These are phyloP conservation scores for Lophius americanus DNA, from an alignment of 2,797 vertebrate genomes.

Conservation along the genomic window DNA sequence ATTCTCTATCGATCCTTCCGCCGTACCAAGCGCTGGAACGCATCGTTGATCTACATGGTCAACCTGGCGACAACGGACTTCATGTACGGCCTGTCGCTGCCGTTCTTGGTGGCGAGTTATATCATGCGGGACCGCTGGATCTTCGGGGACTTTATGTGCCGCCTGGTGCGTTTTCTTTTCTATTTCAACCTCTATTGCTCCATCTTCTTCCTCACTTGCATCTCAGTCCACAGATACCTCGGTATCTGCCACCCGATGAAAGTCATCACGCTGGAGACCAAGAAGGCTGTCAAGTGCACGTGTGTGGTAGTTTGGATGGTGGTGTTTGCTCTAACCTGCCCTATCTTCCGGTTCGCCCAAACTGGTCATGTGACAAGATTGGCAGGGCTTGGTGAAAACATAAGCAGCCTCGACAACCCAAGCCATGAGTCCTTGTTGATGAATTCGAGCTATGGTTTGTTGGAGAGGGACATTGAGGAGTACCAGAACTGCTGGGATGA, in stretches of 20 bases:
- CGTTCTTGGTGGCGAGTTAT: constrained; percentile 87
- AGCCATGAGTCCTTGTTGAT: constrained; percentile 14
- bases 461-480: constrained; percentile 43
- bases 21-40: constrained; percentile 84
- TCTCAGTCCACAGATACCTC: constrained; percentile 87
- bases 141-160: constrained; percentile 88
- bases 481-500: constrained; percentile 87
- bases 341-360: constrained; percentile 87
- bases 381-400: constrained; percentile 31
- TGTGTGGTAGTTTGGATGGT: constrained; percentile 85
- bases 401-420: constrained; percentile 16
- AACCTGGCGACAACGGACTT: constrained; percentile 87
- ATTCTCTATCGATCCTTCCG: constrained; percentile 84
- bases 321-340: constrained; percentile 85
- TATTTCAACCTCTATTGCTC: constrained; percentile 89
- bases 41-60: constrained; percentile 88
- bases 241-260: constrained; percentile 89
- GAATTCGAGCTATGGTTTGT: constrained; percentile 32
- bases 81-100: constrained; percentile 87
- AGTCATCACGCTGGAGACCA: constrained; percentile 84
- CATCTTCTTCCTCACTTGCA: constrained; percentile 88
- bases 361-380: constrained; percentile 75
- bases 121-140: constrained; percentile 85
- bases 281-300: constrained; percentile 82
- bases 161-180: constrained; percentile 87